Percentiles rank a stretch among this genome's conserved stretches.
phyloP scores from a whole-genome alignment of 1,140 invertebrate genomes.

The Prorops nasuta region DNA sequence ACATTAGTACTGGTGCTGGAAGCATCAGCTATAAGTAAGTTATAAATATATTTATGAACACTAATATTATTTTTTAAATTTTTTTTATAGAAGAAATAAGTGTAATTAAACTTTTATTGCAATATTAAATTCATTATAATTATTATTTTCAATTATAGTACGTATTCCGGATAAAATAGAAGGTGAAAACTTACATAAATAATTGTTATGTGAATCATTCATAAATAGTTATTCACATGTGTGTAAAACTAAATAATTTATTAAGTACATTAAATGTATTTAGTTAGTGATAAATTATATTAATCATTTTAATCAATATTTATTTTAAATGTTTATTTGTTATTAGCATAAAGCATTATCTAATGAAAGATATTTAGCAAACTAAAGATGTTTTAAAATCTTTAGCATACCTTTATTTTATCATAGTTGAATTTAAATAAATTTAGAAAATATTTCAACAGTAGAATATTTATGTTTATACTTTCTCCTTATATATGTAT shows the following conservation, averaged over 20 bases:
- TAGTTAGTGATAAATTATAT: background rate
- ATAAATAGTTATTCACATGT: too few species aligned
- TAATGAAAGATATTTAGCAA: too few species aligned
- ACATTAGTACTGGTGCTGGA: constrained; percentile 35
- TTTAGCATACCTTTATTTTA: too few species aligned
- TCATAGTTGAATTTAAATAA: too few species aligned
- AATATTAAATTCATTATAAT: too few species aligned
- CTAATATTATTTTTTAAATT: background rate
- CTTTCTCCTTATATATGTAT: too few species aligned
- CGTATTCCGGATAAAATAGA: constrained; percentile 31
- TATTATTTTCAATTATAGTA: constrained; percentile 36
- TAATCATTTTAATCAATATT: background rate
- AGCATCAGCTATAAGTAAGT: constrained; percentile 46
- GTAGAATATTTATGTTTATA: too few species aligned
- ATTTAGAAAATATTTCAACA: too few species aligned
- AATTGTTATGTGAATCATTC: constrained; percentile 8
- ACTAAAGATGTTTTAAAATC: too few species aligned
- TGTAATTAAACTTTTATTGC: too few species aligned
- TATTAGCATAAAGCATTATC: too few species aligned
- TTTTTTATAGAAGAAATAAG: too few species aligned
- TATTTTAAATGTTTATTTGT: constrained; percentile 6
- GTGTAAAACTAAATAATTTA: constrained; percentile 9
- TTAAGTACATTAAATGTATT: constrained; percentile 2
- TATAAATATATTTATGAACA: constrained; percentile 8
- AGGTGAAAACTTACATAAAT: constrained; percentile 29